These are phyloP conservation scores for Antheraea mylitta DNA, from an alignment of 1,140 invertebrate species.

Conservation along the genomic window DNA sequence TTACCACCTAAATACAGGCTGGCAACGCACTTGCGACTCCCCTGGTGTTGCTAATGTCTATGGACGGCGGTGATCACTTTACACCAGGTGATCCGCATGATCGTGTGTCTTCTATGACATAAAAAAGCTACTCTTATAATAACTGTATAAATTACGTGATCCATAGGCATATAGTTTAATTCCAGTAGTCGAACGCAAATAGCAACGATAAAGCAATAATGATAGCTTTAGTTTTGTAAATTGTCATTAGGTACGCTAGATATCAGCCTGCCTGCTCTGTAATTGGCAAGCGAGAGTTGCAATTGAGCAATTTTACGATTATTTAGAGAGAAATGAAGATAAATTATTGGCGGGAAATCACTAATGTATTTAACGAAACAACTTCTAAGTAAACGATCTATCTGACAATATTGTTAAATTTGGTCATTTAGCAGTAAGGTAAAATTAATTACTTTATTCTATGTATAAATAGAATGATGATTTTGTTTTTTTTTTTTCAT, in stretches of 20 bases:
- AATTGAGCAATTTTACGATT: neutral
- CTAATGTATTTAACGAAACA: conserved; percentile 2
- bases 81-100: too few species aligned
- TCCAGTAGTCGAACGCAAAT: neutral
- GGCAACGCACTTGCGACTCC: too few species aligned
- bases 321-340: neutral
- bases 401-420: neutral
- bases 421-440: neutral
- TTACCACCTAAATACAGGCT: too few species aligned
- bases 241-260: conserved; percentile 23
- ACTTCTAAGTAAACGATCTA: neutral
- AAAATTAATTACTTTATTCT: neutral
- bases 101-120: too few species aligned
- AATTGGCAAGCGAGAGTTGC: conserved; percentile 14
- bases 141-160: neutral
- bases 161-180: neutral
- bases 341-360: neutral
- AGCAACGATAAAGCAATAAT: conserved; percentile 5
- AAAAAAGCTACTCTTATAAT: neutral
- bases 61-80: too few species aligned
- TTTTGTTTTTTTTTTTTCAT: too few species aligned
- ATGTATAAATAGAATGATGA: too few species aligned
- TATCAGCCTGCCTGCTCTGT: conserved; percentile 8
- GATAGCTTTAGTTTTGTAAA: conserved; percentile 14
- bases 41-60: too few species aligned